Percentiles rank a stretch among this genome's conserved stretches.
Evolutionary conservation across 1,140 invertebrate species (phyloP).

Genomic region (Aphelinus atriplicis): DNA sequence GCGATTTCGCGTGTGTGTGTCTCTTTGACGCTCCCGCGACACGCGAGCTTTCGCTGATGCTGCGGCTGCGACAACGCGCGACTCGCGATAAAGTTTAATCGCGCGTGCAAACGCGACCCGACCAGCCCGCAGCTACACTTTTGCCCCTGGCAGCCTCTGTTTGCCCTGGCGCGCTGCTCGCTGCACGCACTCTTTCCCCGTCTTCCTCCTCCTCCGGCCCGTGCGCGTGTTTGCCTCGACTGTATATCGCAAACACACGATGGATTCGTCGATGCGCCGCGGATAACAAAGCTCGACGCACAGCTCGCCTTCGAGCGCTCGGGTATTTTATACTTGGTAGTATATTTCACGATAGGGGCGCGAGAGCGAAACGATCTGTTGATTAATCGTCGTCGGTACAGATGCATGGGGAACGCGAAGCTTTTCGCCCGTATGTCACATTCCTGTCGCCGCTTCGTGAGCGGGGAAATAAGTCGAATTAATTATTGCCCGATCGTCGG

Average conservation of each 20-base stretch:
- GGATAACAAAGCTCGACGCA: background rate
- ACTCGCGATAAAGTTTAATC: conserved; percentile 33
- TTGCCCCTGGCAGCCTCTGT: background rate
- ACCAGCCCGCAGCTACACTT: background rate
- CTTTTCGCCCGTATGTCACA: too few relatives aligned
- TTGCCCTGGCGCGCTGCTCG: background rate
- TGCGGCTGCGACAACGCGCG: background rate
- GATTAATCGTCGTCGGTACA: too few relatives aligned
- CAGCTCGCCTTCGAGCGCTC: too few relatives aligned
- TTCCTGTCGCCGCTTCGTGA: too few relatives aligned
- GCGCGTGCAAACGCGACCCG: conserved; percentile 19
- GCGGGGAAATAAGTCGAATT: too few relatives aligned
- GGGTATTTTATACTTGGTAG: too few relatives aligned
- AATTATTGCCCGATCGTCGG: too few relatives aligned
- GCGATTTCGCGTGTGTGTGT: too few relatives aligned
- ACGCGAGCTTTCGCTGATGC: background rate
- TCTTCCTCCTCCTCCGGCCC: background rate
- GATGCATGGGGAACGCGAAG: too few relatives aligned
- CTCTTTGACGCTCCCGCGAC: background rate
- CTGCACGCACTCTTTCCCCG: background rate
- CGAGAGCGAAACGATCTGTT: too few relatives aligned
- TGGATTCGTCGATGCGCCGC: conserved; percentile 2
- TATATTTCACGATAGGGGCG: too few relatives aligned
- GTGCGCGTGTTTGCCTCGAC: background rate
- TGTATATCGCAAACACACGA: too few relatives aligned